Evolutionary conservation across 2,113 vertebrate genomes (phyloP).

Genomic region (Miniopterus natalensis): DNA sequence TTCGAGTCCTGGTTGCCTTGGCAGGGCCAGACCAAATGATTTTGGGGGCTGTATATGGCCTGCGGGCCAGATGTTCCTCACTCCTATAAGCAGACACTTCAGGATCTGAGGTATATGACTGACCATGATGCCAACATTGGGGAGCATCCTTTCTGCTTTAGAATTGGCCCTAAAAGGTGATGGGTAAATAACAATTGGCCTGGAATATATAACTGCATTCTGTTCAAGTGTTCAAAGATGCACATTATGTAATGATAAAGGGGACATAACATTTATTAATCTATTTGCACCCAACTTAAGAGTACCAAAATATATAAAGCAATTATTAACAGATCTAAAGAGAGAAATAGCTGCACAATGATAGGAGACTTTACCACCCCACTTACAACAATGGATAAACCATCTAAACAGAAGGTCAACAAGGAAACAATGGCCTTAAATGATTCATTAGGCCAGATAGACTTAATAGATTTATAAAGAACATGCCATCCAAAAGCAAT

Average conservation of each 20-base stretch:
- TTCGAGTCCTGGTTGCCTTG: too few relatives aligned
- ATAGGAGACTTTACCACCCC: neutral
- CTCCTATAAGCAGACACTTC: neutral
- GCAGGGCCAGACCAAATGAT: too few relatives aligned
- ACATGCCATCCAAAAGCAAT: neutral
- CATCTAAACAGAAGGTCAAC: neutral
- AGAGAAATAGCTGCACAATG: neutral
- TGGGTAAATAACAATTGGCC: neutral
- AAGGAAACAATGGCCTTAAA: neutral
- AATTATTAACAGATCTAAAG: neutral
- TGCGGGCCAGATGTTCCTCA: too few relatives aligned
- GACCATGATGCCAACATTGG: neutral
- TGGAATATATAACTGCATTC: neutral
- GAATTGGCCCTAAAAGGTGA: neutral
- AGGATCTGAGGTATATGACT: neutral
- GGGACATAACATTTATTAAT: neutral
- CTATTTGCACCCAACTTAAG: neutral
- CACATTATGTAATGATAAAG: neutral
- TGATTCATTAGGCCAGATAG: neutral
- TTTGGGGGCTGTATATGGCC: too few relatives aligned
- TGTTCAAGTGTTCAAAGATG: neutral
- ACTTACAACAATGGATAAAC: neutral
- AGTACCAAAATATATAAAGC: neutral
- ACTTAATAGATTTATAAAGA: neutral
- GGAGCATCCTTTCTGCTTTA: neutral